These are phyloP conservation scores for Nipponia nippon DNA, from an alignment of 2,113 vertebrate species.

Conservation along the genomic window DNA sequence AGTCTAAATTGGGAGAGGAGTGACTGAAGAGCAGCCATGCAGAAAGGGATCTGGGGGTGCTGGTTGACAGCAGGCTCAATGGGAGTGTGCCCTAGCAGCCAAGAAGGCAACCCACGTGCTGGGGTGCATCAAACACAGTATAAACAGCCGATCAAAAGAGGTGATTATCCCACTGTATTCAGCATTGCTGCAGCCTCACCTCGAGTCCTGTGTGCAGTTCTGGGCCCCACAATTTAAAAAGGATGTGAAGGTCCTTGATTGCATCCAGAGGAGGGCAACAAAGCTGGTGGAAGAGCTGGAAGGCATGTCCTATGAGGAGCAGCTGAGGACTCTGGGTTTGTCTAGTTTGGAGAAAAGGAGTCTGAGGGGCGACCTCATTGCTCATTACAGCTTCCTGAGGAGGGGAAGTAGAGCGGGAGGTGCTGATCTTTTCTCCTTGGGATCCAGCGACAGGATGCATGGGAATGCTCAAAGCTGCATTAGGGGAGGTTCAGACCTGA, in stretches of 20 bases:
- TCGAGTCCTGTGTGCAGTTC: too few species aligned
- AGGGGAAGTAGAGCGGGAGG: background rate
- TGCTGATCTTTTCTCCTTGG: background rate
- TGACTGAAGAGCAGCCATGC: background rate
- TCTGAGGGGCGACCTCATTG: too few species aligned
- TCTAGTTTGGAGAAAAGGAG: background rate
- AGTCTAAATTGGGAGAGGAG: background rate
- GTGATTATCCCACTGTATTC: too few species aligned
- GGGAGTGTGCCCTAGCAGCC: background rate
- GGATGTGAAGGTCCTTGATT: too few species aligned
- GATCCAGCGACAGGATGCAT: accelerated
- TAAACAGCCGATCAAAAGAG: too few species aligned
- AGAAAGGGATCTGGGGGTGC: background rate
- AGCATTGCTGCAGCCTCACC: too few species aligned
- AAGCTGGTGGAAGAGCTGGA: too few species aligned
- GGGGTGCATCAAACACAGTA: background rate
- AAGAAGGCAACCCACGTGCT: accelerated
- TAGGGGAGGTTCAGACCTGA: too few species aligned
- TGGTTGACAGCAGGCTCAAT: background rate
- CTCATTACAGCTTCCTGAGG: background rate
- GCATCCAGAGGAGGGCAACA: too few species aligned
- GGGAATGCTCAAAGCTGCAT: background rate
- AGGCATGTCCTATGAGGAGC: background rate
- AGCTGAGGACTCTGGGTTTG: background rate
- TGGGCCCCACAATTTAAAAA: too few species aligned